Percentiles rank a stretch among this genome's conserved stretches.
Conservation (phyloP, 1,140 invertebrate genomes). For the Calosoma granatense region DNA sequence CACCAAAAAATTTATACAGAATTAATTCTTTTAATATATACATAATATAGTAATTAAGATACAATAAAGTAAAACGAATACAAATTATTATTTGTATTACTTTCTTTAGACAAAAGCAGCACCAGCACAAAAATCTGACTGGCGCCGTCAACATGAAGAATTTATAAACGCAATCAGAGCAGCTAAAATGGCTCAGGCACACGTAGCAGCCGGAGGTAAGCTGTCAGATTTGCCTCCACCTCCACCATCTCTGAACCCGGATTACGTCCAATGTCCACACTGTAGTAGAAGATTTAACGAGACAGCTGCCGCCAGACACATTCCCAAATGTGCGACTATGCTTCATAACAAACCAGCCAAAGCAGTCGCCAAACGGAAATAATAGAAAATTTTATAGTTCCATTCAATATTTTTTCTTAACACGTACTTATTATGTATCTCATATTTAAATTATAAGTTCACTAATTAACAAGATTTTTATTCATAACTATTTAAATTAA, state of each 20-base stretch:
- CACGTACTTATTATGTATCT: too few species aligned
- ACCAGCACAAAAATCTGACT: conserved; percentile 56
- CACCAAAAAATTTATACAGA: too few species aligned
- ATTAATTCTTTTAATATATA: too few species aligned
- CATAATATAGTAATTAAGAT: too few species aligned
- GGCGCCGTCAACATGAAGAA: conserved; percentile 86
- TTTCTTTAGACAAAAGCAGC: conserved; percentile 19
- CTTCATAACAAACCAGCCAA: conserved; percentile 65
- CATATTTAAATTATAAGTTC: too few species aligned
- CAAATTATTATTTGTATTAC: neutral
- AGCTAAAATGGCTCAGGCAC: conserved; percentile 77
- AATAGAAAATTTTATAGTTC: neutral
- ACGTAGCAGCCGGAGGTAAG: conserved; percentile 78
- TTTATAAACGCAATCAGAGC: conserved; percentile 83
- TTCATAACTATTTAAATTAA: too few species aligned
- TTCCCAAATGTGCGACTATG: conserved; percentile 83
- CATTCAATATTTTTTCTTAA: too few species aligned
- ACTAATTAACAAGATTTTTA: too few species aligned
- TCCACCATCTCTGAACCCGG: conserved; percentile 72
- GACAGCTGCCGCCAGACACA: conserved; percentile 80
- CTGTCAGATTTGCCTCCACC: conserved; percentile 81
- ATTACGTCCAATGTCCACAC: conserved; percentile 87
- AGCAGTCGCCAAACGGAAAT: neutral
- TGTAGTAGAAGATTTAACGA: conserved; percentile 81
- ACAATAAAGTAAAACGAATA: neutral